Conservation (phyloP, 2,113 vertebrate species). For the human region DNA sequence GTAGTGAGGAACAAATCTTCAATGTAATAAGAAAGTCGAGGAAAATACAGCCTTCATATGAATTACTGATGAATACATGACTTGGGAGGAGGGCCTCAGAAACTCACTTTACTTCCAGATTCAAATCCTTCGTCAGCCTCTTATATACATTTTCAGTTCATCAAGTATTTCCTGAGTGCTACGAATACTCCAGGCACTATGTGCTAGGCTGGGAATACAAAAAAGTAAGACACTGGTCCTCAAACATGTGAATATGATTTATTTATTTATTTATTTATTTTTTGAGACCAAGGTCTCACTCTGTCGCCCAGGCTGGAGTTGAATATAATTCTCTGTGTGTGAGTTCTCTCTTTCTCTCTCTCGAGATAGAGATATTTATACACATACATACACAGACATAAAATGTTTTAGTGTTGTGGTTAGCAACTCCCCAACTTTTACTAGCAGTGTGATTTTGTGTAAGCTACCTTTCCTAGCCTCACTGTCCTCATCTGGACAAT, state of each 20-base stretch:
- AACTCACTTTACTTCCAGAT: background rate
- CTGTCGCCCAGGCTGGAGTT: background rate
- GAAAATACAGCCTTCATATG: background rate
- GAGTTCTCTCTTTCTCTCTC: background rate
- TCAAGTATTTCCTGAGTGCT: background rate
- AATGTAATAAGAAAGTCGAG: background rate
- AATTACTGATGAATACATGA: background rate
- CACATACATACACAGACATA: background rate
- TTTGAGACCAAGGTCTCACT: too few species aligned
- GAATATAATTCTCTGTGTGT: background rate
- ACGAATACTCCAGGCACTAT: background rate
- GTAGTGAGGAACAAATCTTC: background rate
- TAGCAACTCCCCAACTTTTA: background rate
- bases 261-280: too few species aligned
- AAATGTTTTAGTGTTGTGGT: background rate
- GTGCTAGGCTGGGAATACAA: background rate
- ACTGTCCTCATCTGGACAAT: background rate
- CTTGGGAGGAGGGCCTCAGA: background rate
- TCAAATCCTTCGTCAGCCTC: background rate
- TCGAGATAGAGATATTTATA: background rate
- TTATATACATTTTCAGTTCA: background rate
- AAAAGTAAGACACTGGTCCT: background rate
- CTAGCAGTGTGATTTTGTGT: background rate
- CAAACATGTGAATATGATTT: background rate
- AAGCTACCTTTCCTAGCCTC: background rate